Evolutionary conservation across 2,888 invertebrate genomes (phyloP).

Genomic region (Drosophila meridionalis): DNA sequence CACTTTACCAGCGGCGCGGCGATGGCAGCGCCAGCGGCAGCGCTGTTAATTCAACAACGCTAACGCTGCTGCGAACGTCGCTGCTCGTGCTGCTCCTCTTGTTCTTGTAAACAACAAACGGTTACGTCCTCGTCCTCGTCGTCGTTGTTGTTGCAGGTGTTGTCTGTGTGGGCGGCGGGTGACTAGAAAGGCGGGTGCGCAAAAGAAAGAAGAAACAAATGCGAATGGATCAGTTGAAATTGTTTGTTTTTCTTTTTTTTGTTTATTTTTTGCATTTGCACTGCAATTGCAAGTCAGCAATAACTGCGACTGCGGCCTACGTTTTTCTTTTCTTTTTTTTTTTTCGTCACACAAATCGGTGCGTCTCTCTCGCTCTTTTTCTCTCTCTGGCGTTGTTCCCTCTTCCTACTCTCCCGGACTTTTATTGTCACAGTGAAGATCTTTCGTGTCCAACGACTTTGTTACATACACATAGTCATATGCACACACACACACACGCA

Average conservation of each 20-base stretch:
- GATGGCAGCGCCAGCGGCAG: slow-evolving; percentile 35
- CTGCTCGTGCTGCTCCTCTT: slow-evolving; percentile 20
- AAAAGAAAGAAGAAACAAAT: not conserved
- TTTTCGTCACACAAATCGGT: slow-evolving; percentile 28
- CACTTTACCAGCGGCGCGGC: slow-evolving; percentile 73
- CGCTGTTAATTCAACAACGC: slow-evolving; percentile 33
- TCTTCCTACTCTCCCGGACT: slow-evolving; percentile 24
- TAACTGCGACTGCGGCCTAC: slow-evolving; percentile 9
- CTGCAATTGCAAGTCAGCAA: slow-evolving; percentile 54
- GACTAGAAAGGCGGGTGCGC: slow-evolving; percentile 7
- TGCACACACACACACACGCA: slow-evolving; percentile 6
- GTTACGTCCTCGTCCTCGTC: slow-evolving; percentile 6
- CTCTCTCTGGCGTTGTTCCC: slow-evolving; percentile 14
- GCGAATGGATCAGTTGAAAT: slow-evolving; percentile 11
- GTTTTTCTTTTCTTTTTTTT: slow-evolving; percentile 30
- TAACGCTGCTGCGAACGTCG: slow-evolving; percentile 23
- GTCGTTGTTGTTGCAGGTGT: not conserved
- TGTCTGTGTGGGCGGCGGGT: slow-evolving; percentile 11
- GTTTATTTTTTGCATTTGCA: slow-evolving; percentile 22
- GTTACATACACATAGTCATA: slow-evolving; percentile 14
- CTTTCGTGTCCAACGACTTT: slow-evolving; percentile 44
- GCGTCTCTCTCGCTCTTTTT: not conserved
- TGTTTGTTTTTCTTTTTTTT: slow-evolving; percentile 1
- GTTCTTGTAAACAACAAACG: slow-evolving; percentile 50
- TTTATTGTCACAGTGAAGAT: slow-evolving; percentile 37